A percentile compares a stretch with the other conserved stretches of the same genome.
Conservation (phyloP, 1,140 invertebrate genomes). For the Tigriopus japonicus region DNA sequence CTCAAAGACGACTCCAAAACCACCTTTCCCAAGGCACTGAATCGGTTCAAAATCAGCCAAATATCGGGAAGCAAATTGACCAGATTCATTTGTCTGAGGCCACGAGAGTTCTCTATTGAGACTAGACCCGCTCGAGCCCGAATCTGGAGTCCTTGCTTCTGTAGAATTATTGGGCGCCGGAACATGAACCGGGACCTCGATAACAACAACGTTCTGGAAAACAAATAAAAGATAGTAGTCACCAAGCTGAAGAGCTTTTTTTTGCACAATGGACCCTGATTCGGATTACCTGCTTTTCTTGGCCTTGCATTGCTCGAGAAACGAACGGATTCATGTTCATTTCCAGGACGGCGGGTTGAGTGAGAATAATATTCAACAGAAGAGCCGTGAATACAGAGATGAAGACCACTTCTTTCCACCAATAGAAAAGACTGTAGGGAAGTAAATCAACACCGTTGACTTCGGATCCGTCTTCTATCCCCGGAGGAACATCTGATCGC, state of each 20-base stretch:
- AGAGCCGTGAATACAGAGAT: conserved; percentile 44
- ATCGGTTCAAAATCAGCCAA: conserved; percentile 66
- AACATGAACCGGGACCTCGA: conserved; percentile 2
- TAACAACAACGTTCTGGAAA: conserved; percentile 5
- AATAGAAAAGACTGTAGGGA: not conserved
- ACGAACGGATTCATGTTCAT: conserved; percentile 18
- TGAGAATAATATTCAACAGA: conserved; percentile 37
- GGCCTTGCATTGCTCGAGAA: too few relatives aligned
- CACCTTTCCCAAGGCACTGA: conserved; percentile 69
- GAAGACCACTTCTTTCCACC: conserved; percentile 48
- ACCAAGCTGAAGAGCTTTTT: too few relatives aligned
- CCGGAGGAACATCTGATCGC: not conserved
- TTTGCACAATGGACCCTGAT: too few relatives aligned
- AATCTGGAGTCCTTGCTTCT: not conserved
- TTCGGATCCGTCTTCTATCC: not conserved
- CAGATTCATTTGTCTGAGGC: not conserved
- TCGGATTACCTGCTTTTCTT: too few relatives aligned
- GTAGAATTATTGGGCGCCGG: not conserved
- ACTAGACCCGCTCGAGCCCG: not conserved
- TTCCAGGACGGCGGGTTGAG: conserved; percentile 24
- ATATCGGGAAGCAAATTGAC: conserved; percentile 41
- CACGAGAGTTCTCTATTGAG: too few relatives aligned
- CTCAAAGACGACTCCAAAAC: conserved; percentile 92
- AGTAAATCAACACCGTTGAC: not conserved
- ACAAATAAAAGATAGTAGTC: not conserved